Evolutionary conservation across 2,888 invertebrate genomes (phyloP).

Genomic region (Gryllus longicercus): DNA sequence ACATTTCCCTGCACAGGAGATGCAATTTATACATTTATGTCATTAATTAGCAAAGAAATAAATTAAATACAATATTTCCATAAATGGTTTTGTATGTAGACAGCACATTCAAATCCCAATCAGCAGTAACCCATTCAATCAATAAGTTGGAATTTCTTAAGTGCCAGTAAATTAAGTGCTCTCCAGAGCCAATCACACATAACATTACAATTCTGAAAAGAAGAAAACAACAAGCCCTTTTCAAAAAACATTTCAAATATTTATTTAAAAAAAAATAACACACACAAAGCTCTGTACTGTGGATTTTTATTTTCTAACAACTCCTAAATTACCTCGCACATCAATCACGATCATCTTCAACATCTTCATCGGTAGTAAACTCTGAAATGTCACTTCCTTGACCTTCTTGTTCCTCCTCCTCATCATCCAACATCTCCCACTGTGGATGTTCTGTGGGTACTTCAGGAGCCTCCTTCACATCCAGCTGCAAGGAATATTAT

Average conservation of each 20-base stretch:
- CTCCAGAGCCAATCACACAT: not conserved
- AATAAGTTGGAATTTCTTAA: not conserved
- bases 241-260: not conserved
- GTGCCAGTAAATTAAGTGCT: not conserved
- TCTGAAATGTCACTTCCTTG: constrained; percentile 62
- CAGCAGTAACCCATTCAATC: not conserved
- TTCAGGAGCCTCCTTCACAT: constrained; percentile 93
- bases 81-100: too few relatives aligned
- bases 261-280: not conserved
- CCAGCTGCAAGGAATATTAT: constrained; percentile 58
- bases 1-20: not conserved
- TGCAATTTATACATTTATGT: not conserved
- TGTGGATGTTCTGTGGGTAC: constrained; percentile 92
- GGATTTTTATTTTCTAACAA: too few relatives aligned
- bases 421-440: constrained; percentile 95
- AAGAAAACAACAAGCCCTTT: not conserved
- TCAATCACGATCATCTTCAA: constrained; percentile 52
- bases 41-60: not conserved
- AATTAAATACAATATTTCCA: too few relatives aligned
- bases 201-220: not conserved
- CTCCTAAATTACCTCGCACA: too few relatives aligned
- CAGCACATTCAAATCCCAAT: too few relatives aligned
- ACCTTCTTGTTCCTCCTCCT: constrained; percentile 65
- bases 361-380: constrained; percentile 65
- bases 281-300: not conserved